Evolutionary conservation across 2,797 vertebrate species (phyloP), one percentile per base, ranked within the genome.

Genomic region (Gadopsis bispinosus): DNA sequence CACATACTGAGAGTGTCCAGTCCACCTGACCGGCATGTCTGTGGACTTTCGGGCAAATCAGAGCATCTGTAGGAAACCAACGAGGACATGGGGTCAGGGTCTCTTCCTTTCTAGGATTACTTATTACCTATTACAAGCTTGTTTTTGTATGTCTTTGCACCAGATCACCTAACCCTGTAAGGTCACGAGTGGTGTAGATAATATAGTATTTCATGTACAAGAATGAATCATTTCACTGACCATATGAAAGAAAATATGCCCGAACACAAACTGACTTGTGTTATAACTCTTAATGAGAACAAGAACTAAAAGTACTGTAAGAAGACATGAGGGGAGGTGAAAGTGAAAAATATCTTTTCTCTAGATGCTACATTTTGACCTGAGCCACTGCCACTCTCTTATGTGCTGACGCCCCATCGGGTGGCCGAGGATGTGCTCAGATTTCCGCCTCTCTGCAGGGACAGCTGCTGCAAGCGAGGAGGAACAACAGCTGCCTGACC

Each of bases 401-500:
- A 75, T 53, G 54, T 75, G 75, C 62, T 35, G 69, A 48, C 3
- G 8, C 63, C 79, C 74, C 41, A 16, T 47, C 3, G 75, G 77
- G 80, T 41, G 58, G n/a, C 77, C 56, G 0, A 67, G 77, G 79
- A 88, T 85, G 70, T 29, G 69, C 77, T 89, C 86, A 87, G 82
- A 90, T 91, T 93, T 90, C 87, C 73, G 43, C 80, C 73, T 86
- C 89, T 81, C 88, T 16, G 68, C 81, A 37, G 87, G 88, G 80
- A 89, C 89, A 94, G 89, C 91, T 88, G 93, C 87, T 82, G 77
- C 20, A 86, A 89, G 81, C 54, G 33, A 80, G 76, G 73, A 89
- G 90, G 92, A 95, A 92, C 93, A 95, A 93, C 93, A 94, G 94
- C 93, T 94, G 92, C 86, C 80, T 90, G 86, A 92, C 90, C 92